phyloP scores from a whole-genome alignment of 2,888 invertebrate genomes.

The Nemurella pictetii region DNA sequence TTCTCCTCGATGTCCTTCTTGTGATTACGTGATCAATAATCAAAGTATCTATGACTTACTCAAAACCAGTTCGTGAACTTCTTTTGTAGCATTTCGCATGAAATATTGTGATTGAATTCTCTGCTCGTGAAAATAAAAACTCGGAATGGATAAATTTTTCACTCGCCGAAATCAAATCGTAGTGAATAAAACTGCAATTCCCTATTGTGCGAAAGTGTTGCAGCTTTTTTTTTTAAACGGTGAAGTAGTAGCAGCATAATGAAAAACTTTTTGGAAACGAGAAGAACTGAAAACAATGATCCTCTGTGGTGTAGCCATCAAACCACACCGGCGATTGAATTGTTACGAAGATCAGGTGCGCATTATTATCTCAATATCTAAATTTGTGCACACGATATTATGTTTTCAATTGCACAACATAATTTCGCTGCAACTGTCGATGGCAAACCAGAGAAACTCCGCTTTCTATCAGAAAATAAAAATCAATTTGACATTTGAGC shows the following conservation, averaged over 20 bases:
- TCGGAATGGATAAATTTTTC: background rate
- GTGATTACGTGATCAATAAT: conserved; percentile 31
- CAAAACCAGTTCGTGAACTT: conserved; percentile 8
- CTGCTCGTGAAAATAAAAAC: background rate
- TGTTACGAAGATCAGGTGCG: background rate
- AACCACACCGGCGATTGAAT: background rate
- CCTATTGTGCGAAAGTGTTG: background rate
- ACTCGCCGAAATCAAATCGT: background rate
- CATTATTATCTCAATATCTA: background rate
- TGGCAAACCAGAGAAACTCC: background rate
- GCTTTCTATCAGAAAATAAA: conserved; percentile 28
- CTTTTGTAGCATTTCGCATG: background rate
- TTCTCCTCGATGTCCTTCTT: conserved; percentile 8
- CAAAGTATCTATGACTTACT: conserved; percentile 21
- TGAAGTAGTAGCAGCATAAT: background rate
- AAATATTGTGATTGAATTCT: background rate
- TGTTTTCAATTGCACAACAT: background rate
- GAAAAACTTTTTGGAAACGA: background rate
- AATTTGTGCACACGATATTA: background rate
- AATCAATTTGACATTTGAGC: conserved; percentile 26
- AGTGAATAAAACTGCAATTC: background rate
- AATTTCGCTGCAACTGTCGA: background rate
- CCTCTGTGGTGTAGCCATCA: background rate
- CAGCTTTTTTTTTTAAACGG: background rate
- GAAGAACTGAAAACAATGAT: background rate